Base-by-base conservation (phyloP, 2,797 vertebrate species). In the Urosaurus nigricauda region DNA sequence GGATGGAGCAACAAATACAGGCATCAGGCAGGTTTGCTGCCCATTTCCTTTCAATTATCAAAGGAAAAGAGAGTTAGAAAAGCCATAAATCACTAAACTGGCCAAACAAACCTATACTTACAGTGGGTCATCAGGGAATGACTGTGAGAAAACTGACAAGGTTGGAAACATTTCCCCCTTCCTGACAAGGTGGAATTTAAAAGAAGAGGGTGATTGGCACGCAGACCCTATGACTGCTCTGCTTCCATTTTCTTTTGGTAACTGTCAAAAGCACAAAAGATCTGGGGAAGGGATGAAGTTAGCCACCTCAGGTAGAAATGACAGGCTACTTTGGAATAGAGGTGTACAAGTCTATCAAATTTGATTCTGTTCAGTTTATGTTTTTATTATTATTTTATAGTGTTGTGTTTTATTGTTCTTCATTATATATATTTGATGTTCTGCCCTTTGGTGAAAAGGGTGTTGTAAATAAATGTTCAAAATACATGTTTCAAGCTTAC, bases 31-130 rank as follows among this genome's bases (percentile, higher is more conserved):
- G 19, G 81, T 63, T 53, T 70, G 86, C 37, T 60, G 6, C 91
- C 13, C n/a, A 84, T 21, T 24, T 2, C 85, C 87, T 86, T 92
- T 43, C 83, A 78, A 83, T 43, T 90, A 79, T 43, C 79, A 79
- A 79, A 74, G 47, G 75, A 4, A n/a, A 53, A 58, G 90, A 47
- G 88, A 32, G 17, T 65, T 79, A 68, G 43, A 58, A 87, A 70
- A 81, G 19, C 12, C 26, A 26, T 35, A 80, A 16, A 53, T 73
- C 32, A 56, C 43, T 71, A 47, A 47, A n/a, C 37, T 32, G 58
- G 17, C 24, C 21, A 56, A 43, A 51, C 29, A 60, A 17, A 71
- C 68, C 47, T 73, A n/a, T 74, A n/a, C 40, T 17, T 74, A 14
- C 16, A 70, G 19, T 40, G 19, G 53, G 29, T 60, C 12, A 6